These are phyloP conservation scores for Neodon shergylaensis DNA, from an alignment of 2,113 vertebrate genomes.

Conservation along the genomic window DNA sequence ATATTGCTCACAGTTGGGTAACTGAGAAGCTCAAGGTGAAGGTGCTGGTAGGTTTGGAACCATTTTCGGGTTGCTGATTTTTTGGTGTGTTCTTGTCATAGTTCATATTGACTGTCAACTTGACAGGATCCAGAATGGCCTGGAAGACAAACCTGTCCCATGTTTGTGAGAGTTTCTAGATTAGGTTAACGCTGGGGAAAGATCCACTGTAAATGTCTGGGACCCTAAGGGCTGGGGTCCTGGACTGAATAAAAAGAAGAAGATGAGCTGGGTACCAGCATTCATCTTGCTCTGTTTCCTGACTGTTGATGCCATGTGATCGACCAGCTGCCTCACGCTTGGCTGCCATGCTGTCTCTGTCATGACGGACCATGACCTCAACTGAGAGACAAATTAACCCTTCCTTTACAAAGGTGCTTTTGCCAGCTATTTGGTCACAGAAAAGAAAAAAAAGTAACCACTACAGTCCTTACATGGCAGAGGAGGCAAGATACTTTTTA, in stretches of 20 bases:
- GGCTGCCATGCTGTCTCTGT: background rate
- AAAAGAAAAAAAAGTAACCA: background rate
- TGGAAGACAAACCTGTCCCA: background rate
- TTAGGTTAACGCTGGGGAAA: background rate
- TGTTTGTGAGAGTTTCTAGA: background rate
- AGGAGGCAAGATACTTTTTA: background rate
- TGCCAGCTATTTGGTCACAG: background rate
- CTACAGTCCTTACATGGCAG: background rate
- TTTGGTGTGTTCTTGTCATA: background rate
- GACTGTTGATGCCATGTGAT: background rate
- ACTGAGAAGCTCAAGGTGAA: background rate
- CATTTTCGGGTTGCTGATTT: background rate
- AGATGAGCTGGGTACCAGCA: background rate
- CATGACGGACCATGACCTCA: background rate
- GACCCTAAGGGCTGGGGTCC: background rate
- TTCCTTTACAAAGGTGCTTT: background rate
- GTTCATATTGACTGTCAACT: background rate
- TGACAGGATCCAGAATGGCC: background rate
- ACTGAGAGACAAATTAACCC: background rate
- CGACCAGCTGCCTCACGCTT: background rate
- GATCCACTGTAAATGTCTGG: background rate
- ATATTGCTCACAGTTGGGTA: background rate
- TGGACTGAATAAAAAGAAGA: background rate
- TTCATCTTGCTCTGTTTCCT: background rate
- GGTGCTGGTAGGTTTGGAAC: background rate